Percentiles rank a stretch among this genome's conserved stretches.
phyloP scores from a whole-genome alignment of 35 echinoderm and acorn worm species.

The Heliocidaris erythrogramma region DNA sequence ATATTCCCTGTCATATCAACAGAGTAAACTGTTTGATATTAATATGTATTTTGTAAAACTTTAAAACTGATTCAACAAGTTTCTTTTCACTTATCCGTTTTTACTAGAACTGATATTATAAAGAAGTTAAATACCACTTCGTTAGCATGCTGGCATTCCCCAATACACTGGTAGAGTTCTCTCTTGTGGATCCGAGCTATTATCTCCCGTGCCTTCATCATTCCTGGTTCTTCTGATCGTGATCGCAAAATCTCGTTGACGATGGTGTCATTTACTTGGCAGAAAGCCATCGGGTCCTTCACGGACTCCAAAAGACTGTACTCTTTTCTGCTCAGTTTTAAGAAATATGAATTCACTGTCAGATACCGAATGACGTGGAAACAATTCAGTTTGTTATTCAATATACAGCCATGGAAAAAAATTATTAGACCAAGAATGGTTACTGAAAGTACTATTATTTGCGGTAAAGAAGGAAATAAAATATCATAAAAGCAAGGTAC shows the following conservation, averaged over 20 bases:
- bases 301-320: slow-evolving; percentile 1
- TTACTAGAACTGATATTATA: background rate
- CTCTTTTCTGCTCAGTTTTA: background rate
- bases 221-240: background rate
- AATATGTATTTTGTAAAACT: too few species aligned
- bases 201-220: background rate
- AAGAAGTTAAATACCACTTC: background rate
- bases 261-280: background rate
- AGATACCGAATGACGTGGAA: background rate
- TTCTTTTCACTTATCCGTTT: background rate
- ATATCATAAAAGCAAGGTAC: too few species aligned
- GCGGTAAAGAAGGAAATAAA: too few species aligned
- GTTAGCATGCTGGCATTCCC: background rate
- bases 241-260: background rate
- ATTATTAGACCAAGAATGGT: too few species aligned
- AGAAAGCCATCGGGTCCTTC: background rate
- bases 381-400: background rate
- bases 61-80: too few species aligned
- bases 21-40: too few species aligned
- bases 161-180: slow-evolving; percentile 1
- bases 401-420: background rate
- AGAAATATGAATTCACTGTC: background rate
- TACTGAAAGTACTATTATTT: too few species aligned
- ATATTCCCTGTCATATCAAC: too few species aligned
- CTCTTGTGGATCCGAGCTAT: background rate